These are phyloP conservation scores for Latheticus oryzae DNA, from an alignment of 2,888 invertebrate genomes.

Conservation along the genomic window DNA sequence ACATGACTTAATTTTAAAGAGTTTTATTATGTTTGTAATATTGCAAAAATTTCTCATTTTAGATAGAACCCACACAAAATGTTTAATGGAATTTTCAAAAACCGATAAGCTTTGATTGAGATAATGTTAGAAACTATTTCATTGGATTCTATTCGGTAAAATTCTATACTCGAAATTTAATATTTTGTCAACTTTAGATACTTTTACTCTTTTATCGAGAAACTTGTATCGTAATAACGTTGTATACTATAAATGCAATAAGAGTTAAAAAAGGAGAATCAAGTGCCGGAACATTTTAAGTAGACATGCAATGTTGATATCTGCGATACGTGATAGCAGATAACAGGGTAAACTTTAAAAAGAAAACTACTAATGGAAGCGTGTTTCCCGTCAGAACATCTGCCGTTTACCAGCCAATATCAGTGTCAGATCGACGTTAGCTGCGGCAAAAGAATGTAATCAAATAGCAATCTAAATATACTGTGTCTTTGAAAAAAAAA, in stretches of 20 bases:
- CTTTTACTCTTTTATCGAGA: too few species aligned
- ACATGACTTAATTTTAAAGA: slow-evolving; percentile 42
- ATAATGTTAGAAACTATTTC: slow-evolving; percentile 19
- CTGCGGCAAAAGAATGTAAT: slow-evolving; percentile 43
- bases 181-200: too few species aligned
- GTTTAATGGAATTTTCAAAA: slow-evolving; percentile 30
- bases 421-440: slow-evolving; percentile 37
- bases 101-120: slow-evolving; percentile 11
- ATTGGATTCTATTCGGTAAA: too few species aligned
- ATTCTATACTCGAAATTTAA: too few species aligned
- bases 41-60: slow-evolving; percentile 34
- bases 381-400: slow-evolving; percentile 42
- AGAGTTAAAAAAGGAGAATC: slow-evolving; percentile 43
- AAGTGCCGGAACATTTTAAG: slow-evolving; percentile 47
- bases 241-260: slow-evolving; percentile 33
- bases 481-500: slow-evolving; percentile 7
- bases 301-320: slow-evolving; percentile 49
- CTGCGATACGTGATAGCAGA: slow-evolving; percentile 47
- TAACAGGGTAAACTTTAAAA: slow-evolving; percentile 46
- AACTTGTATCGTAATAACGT: too few species aligned
- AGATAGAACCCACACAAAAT: slow-evolving; percentile 26
- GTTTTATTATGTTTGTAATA: slow-evolving; percentile 34
- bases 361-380: slow-evolving; percentile 47
- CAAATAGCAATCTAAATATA: slow-evolving; percentile 44
- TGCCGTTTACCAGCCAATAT: slow-evolving; percentile 44